Percentiles rank a stretch among this genome's conserved stretches.
phyloP scores from a whole-genome alignment of 2,113 vertebrate species.

The Podocnemis expansa region DNA sequence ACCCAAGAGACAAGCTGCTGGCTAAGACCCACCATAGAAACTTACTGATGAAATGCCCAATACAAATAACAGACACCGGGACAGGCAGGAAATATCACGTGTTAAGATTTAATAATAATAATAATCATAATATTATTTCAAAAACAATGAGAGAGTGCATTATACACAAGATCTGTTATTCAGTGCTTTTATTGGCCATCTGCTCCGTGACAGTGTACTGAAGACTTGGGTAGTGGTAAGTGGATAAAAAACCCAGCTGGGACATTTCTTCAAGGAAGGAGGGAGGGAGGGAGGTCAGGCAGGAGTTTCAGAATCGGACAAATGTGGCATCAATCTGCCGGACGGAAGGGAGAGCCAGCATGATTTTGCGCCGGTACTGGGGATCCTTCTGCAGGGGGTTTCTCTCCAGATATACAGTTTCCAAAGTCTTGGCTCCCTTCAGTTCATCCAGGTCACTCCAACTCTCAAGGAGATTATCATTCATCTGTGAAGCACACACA shows the following conservation, averaged over 20 bases:
- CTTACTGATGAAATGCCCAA: not conserved
- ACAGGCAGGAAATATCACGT: not conserved
- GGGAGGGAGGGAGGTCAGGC: not conserved
- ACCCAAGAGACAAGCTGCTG: not conserved
- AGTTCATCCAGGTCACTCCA: slow-evolving; percentile 97
- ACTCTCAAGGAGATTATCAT: slow-evolving; percentile 95
- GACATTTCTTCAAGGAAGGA: slow-evolving; percentile 32
- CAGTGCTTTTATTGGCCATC: slow-evolving; percentile 69
- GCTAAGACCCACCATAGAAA: not conserved
- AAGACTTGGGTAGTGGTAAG: slow-evolving; percentile 55
- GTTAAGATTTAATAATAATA: slow-evolving; percentile 68
- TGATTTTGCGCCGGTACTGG: slow-evolving; percentile 96
- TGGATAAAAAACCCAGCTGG: slow-evolving; percentile 60
- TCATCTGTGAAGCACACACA: slow-evolving; percentile 85
- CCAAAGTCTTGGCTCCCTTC: slow-evolving; percentile 89
- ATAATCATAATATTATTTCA: slow-evolving; percentile 50
- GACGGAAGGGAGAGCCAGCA: slow-evolving; percentile 93
- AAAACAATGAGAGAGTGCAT: slow-evolving; percentile 53
- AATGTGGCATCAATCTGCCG: slow-evolving; percentile 98
- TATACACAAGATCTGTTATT: slow-evolving; percentile 41
- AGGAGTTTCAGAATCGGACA: slow-evolving; percentile 90
- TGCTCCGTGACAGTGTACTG: slow-evolving; percentile 53
- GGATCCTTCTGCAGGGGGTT: slow-evolving; percentile 97
- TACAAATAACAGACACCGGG: not conserved
- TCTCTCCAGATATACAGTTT: slow-evolving; percentile 95